Conservation (phyloP, 2,113 vertebrate species). For the Pedetes capensis region DNA sequence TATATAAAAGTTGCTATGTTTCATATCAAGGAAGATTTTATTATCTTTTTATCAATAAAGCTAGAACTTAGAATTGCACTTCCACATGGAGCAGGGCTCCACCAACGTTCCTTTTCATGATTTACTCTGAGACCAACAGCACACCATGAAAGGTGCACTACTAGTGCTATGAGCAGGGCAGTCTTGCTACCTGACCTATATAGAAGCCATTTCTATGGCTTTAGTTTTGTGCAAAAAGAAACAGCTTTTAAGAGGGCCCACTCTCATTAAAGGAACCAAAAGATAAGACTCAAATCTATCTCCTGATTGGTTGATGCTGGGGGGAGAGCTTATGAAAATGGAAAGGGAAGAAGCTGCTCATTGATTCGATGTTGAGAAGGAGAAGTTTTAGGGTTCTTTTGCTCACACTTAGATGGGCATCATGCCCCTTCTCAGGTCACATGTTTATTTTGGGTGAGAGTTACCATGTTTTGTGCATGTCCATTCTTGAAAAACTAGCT, state of each 20-base stretch:
- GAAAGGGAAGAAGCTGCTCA: not conserved
- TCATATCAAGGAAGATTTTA: slow-evolving; percentile 5
- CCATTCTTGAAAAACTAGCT: not conserved
- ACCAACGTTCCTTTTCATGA: not conserved
- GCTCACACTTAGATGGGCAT: not conserved
- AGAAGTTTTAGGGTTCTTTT: not conserved
- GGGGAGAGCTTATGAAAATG: not conserved
- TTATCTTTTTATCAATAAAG: not conserved
- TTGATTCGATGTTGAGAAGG: not conserved
- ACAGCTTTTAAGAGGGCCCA: not conserved
- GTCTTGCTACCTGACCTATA: not conserved
- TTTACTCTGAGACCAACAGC: not conserved
- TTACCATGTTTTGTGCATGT: not conserved
- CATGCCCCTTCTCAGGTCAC: not conserved
- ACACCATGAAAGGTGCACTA: not conserved
- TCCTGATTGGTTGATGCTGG: not conserved
- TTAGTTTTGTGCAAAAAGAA: not conserved
- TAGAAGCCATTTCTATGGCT: not conserved
- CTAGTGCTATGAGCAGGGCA: not conserved
- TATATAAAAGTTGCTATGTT: not conserved
- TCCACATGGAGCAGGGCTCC: not conserved
- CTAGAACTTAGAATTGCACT: not conserved
- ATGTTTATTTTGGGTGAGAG: not conserved
- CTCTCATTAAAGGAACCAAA: not conserved
- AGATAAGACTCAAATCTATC: not conserved